A percentile compares a stretch with the other conserved stretches of the same genome.
These are phyloP conservation scores for Adineta ricciae DNA, from an alignment of 2,888 invertebrate genomes.

Conservation along the genomic window DNA sequence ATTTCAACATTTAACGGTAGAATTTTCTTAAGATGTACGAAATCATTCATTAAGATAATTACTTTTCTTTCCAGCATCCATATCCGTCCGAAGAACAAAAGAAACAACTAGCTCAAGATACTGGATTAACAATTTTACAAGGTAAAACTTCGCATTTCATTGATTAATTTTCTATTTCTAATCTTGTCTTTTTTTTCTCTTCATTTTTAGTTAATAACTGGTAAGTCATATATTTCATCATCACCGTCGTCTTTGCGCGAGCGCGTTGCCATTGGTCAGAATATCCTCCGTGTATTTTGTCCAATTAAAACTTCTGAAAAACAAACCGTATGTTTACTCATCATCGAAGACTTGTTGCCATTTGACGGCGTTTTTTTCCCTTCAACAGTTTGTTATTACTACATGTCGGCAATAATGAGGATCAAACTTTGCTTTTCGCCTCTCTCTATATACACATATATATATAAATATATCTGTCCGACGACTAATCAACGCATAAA, in stretches of 20 bases:
- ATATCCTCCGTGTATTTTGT: neutral
- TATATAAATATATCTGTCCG: neutral
- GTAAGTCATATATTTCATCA: neutral
- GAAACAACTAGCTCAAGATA: conserved; percentile 99
- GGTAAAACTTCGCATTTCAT: conserved; percentile 14
- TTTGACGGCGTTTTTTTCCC: neutral
- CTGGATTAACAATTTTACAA: conserved; percentile 99
- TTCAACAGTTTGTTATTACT: neutral
- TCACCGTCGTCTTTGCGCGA: no score
- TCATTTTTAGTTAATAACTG: conserved; percentile 2
- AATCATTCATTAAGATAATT: no score
- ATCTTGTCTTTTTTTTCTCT: neutral
- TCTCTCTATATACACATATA: neutral
- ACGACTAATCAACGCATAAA: neutral
- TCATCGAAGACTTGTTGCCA: neutral
- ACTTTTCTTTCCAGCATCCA: conserved; percentile 69
- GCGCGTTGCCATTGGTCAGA: neutral
- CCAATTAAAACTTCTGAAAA: neutral
- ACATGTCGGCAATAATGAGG: neutral
- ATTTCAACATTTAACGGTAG: conserved; percentile 99
- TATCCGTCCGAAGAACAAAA: conserved; percentile 99
- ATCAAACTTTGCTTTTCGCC: neutral
- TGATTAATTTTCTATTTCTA: neutral
- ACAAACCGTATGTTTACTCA: neutral
- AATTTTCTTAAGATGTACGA: no score